Evolutionary conservation across 53 echinoderm and acorn worm genomes (phyloP), one percentile per base, ranked within the genome.

Genomic region (Apostichopus leukothele): DNA sequence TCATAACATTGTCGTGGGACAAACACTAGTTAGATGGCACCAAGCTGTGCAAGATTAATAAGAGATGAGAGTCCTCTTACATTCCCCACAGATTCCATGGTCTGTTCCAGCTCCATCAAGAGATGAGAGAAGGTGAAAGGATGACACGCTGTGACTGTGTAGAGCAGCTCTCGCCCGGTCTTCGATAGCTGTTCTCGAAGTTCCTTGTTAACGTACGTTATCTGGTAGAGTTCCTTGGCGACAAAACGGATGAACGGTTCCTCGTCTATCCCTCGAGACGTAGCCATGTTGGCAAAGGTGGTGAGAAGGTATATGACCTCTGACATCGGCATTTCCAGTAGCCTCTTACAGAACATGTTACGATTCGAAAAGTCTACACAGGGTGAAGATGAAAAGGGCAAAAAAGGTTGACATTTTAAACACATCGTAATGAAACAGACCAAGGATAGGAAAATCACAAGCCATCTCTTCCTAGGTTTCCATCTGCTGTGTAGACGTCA

Each of bases 221-320:
- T 95, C 94, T 97, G 95, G 86, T 94, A 97, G 52, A 97, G 90
- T 73, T 97, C 95, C 73, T 81, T 78, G 0, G 94, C 90, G 5
- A 97, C 89, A 23, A 89, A 92, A 22, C 91, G 67, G 66, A 97
- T 92, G 79, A 97, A 97, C 10, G 80, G 89, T 51, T 87, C 75
- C 79, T 97, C 97, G 13, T 85, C 79, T 5, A 86, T 86, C 1
- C 89, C 90, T 51, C 95, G 83, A 16, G 92, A 85, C 25, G 92
- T 94, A 52, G 92, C 94, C 97, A 97, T 97, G 92, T 93, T 95
- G 67, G 95, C 94, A 90, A 97, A 97, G 54, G 93, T 92, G 27
- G 97, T 94, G 86, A 97, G 92, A 12, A 97, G 89, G 59, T 95
- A 95, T 51, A 97, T 97, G 71, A 97, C 95, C 90, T 97, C 97